These are phyloP conservation scores for Conchocele bisecta DNA, from an alignment of 2,888 invertebrate species.

Conservation along the genomic window DNA sequence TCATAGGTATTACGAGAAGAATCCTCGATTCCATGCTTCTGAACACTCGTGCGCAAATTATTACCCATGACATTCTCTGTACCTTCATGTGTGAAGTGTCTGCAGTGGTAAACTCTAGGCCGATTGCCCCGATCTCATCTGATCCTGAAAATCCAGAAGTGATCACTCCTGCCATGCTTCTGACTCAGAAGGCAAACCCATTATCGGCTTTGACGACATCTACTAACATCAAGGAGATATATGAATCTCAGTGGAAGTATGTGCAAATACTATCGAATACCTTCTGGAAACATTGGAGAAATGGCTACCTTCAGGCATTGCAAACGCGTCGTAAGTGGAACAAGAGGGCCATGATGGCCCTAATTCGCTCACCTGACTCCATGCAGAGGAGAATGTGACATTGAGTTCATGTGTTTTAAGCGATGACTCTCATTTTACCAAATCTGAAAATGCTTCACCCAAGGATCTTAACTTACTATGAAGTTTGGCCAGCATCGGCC, in stretches of 20 bases:
- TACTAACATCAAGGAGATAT: slow-evolving; percentile 16
- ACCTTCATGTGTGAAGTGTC: slow-evolving; percentile 50
- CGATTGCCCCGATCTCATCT: slow-evolving; percentile 37
- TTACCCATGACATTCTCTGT: slow-evolving; percentile 46
- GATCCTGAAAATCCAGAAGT: slow-evolving; percentile 43
- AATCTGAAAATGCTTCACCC: too few species aligned
- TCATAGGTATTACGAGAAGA: slow-evolving; percentile 25
- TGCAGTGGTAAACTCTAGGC: slow-evolving; percentile 50
- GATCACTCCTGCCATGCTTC: slow-evolving; percentile 31
- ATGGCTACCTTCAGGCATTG: slow-evolving; percentile 35
- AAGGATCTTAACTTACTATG: too few species aligned
- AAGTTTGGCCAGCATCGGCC: too few species aligned
- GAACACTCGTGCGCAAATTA: background rate
- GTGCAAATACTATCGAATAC: too few species aligned
- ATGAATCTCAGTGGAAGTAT: slow-evolving; percentile 39
- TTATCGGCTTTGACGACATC: background rate
- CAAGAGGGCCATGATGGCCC: too few species aligned
- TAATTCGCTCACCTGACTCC: too few species aligned
- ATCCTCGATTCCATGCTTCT: slow-evolving; percentile 39
- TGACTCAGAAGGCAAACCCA: slow-evolving; percentile 27
- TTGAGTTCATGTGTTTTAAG: too few species aligned
- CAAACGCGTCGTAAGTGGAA: slow-evolving; percentile 40
- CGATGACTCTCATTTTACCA: too few species aligned
- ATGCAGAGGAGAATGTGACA: too few species aligned
- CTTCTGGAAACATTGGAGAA: slow-evolving; percentile 43